phyloP scores from a whole-genome alignment of 2,888 invertebrate genomes.

The Vesta saturnalis region DNA sequence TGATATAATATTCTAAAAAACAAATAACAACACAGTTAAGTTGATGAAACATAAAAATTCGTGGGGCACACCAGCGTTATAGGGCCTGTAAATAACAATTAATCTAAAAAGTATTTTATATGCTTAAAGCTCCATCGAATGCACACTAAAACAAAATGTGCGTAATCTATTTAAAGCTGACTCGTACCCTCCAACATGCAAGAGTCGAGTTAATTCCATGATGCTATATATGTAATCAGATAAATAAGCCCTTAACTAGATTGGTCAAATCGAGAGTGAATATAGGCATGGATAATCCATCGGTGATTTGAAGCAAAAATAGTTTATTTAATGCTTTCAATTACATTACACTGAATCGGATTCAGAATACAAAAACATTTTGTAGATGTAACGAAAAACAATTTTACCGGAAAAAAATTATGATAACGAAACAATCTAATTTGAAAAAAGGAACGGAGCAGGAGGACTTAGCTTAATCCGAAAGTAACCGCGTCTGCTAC shows the following conservation, averaged over 20 bases:
- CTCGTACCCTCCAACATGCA: slow-evolving; percentile 25
- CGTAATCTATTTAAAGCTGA: slow-evolving; percentile 27
- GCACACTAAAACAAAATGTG: slow-evolving; percentile 28
- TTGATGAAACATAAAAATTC: slow-evolving; percentile 8
- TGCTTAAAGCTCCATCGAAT: slow-evolving; percentile 11
- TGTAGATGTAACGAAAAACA: slow-evolving; percentile 28
- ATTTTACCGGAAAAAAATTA: slow-evolving; percentile 35
- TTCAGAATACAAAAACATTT: not conserved
- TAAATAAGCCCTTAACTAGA: slow-evolving; percentile 22
- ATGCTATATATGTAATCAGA: slow-evolving; percentile 22
- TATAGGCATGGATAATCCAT: slow-evolving; percentile 10
- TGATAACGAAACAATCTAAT: slow-evolving; percentile 42
- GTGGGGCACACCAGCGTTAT: not conserved
- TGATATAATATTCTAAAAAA: no score
- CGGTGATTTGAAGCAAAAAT: not conserved
- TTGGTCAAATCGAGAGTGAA: slow-evolving; percentile 23
- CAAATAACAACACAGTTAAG: no score
- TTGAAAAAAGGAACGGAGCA: slow-evolving; percentile 37
- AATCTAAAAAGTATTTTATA: slow-evolving; percentile 9
- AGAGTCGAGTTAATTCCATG: slow-evolving; percentile 28
- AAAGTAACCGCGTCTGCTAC: slow-evolving; percentile 41
- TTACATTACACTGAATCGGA: not conserved
- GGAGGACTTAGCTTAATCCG: slow-evolving; percentile 42
- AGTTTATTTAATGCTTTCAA: not conserved
- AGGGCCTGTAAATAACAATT: slow-evolving; percentile 5